Conservation (phyloP, 2,888 invertebrate species). For the Meliscaeva auricollis region DNA sequence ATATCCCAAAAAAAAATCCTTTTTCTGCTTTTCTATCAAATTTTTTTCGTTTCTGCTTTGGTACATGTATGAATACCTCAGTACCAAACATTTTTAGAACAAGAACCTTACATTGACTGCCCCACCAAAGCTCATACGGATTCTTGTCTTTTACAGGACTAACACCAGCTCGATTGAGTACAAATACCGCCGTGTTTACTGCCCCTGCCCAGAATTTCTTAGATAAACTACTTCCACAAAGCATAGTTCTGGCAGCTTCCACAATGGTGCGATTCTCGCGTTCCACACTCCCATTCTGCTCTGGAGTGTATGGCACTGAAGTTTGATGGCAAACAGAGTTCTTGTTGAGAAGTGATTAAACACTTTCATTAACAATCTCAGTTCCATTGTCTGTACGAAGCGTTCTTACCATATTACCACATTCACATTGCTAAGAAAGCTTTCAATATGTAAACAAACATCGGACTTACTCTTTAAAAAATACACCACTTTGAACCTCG, state of each 20-base stretch:
- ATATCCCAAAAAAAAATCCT: conserved; percentile 78
- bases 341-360: conserved; percentile 73
- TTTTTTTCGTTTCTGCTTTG: conserved; percentile 79
- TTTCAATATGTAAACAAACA: conserved; percentile 38
- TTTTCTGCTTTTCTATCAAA: conserved; percentile 78
- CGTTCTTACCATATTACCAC: conserved; percentile 70
- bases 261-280: conserved; percentile 73
- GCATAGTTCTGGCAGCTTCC: conserved; percentile 66
- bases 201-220: conserved; percentile 81
- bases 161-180: conserved; percentile 75
- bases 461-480: conserved; percentile 66
- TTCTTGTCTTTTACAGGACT: conserved; percentile 72
- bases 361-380: conserved; percentile 77
- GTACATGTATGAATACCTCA: conserved; percentile 79
- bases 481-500: conserved; percentile 61
- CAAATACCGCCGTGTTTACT: conserved; percentile 77
- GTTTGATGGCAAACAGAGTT: conserved; percentile 76
- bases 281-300: conserved; percentile 70
- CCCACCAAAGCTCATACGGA: conserved; percentile 81
- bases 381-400: conserved; percentile 78
- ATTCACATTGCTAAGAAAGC: conserved; percentile 71
- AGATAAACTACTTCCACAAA: conserved; percentile 61
- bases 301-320: conserved; percentile 69
- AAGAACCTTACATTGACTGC: conserved; percentile 1
- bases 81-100: conserved; percentile 80